Base-by-base conservation (phyloP, 2,797 vertebrate species). In the Eurystomus glaucurus region DNA sequence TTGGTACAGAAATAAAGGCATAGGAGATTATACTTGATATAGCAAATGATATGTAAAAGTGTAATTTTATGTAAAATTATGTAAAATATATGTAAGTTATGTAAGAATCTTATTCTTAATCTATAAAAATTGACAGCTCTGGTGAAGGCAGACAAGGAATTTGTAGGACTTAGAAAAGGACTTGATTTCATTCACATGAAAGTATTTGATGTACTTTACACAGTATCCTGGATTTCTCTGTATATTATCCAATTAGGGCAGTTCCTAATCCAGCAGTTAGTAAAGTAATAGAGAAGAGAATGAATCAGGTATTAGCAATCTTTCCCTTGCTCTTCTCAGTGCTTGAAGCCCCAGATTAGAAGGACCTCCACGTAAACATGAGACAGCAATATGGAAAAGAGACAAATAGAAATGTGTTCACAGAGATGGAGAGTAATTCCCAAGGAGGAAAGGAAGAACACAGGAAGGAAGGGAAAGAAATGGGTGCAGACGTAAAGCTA, bases 11-110 rank as follows among this genome's bases (percentile, higher is more conserved):
- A 86, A 48, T 93, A 72, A 89, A 96, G 26, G 21, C 45, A 81
- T 29, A 86, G 50, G 8, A 68, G 5, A 84, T 81, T 35, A 88
- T 61, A 94, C 14, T 19, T 78, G 50, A 78, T 68, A 92, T 6
- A 75, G 33, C 6, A 93, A 88, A 93, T 77, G 54, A 51, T 31
- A 81, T 23, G 31, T 55, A 93, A 58, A 90, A 90, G 17, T 90
- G 41, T 50, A 61, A 8, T 76, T 88, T 88, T 66, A 90, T 96
- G 90, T 86, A 88, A 94, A 96, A 78, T 22, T 85, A 91, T 86
- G 91, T 81, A 90, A 91, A 96, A 88, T 60, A 74, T 6, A 83
- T 96, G 81, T 62, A 95, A 93, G 90, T 80, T 68, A 46, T 22
- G 75, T 12, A 1, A 76, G 33, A 74, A 68, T 54, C 65, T 92